Evolutionary conservation across 2,113 vertebrate genomes (phyloP).

Genomic region (Poeciliopsis retropinna): DNA sequence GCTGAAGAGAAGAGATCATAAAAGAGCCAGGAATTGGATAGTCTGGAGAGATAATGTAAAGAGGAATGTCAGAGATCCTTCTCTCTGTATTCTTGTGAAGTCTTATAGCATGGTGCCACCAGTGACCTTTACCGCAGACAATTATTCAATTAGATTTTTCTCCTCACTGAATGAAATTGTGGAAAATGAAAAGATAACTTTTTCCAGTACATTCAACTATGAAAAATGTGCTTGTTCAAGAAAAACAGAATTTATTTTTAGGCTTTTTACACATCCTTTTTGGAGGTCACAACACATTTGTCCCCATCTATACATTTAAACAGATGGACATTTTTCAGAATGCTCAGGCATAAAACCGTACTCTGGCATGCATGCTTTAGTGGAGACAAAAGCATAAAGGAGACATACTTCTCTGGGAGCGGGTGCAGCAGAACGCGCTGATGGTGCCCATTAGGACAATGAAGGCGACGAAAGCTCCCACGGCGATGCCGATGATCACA

Average conservation of each 20-base stretch:
- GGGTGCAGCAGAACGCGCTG: conserved; percentile 96
- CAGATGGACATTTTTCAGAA: conserved; percentile 61
- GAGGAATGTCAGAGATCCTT: neutral
- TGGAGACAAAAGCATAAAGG: conserved; percentile 5
- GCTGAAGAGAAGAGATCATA: neutral
- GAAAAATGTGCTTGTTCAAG: neutral
- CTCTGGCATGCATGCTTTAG: conserved; percentile 47
- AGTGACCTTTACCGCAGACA: neutral
- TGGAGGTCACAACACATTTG: neutral
- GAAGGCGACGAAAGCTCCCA: conserved; percentile 95
- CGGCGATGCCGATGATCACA: conserved; percentile 97
- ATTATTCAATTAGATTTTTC: neutral
- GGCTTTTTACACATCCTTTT: neutral
- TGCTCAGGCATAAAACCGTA: conserved; percentile 34
- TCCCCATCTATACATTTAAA: conserved; percentile 2
- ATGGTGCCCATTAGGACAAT: conserved; percentile 97
- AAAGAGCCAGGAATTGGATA: neutral
- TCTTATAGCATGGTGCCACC: neutral
- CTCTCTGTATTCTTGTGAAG: neutral
- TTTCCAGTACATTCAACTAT: neutral
- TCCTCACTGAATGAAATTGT: neutral
- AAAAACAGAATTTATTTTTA: neutral
- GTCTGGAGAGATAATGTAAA: neutral
- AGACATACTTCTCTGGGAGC: conserved; percentile 96
- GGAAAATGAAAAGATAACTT: neutral